phyloP scores from a whole-genome alignment of 2,888 invertebrate genomes.

The Sarcophaga rosellei region DNA sequence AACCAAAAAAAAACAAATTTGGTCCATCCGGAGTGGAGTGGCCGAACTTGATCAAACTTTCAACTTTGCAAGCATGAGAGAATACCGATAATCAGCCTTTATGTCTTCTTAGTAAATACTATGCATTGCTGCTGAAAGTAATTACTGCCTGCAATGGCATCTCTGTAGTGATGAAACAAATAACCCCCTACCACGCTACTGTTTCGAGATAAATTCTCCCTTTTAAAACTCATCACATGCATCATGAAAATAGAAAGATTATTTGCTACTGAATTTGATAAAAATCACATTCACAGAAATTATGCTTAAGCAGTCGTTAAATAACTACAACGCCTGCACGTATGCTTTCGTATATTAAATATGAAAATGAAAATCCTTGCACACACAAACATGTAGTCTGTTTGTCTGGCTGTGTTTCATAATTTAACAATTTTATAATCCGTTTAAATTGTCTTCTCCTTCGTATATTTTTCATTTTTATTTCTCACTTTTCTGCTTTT shows the following conservation, averaged over 20 bases:
- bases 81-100: no score
- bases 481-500: constrained; percentile 40
- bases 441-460: background rate
- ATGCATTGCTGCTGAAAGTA: no score
- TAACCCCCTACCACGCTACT: background rate
- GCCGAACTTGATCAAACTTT: no score
- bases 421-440: constrained; percentile 30
- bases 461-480: constrained; percentile 28
- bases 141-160: no score
- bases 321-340: background rate
- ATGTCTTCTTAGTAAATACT: no score
- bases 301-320: no score
- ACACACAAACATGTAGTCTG: background rate
- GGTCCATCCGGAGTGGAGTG: no score
- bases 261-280: constrained; percentile 6
- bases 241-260: constrained; percentile 3
- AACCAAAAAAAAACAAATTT: no score
- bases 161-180: no score
- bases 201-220: background rate
- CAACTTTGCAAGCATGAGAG: no score
- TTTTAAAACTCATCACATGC: constrained; percentile 1
- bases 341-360: constrained; percentile 50
- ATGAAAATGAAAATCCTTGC: constrained; percentile 12
- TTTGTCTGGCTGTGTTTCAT: constrained; percentile 15
- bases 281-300: background rate